Evolutionary conservation across 2,113 vertebrate species (phyloP).

Genomic region (Eupsittula cactorum): DNA sequence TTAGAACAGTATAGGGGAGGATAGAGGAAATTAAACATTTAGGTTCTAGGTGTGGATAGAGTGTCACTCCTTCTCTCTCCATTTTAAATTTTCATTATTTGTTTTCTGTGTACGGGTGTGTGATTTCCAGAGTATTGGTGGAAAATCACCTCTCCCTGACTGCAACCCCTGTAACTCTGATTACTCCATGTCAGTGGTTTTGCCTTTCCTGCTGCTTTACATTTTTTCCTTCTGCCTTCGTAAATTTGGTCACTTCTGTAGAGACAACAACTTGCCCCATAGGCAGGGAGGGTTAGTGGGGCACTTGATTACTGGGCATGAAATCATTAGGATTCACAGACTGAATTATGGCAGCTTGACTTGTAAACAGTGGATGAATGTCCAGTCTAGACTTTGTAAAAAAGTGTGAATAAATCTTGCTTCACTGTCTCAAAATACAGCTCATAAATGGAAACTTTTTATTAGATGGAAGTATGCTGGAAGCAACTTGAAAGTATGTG

Average conservation of each 20-base stretch:
- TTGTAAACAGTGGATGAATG: not conserved
- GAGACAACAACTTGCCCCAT: not conserved
- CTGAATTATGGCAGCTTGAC: not conserved
- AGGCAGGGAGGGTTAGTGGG: not conserved
- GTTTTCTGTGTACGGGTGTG: not conserved
- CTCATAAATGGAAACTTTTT: not conserved
- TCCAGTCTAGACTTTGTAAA: not conserved
- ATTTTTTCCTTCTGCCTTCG: not conserved
- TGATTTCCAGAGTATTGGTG: not conserved
- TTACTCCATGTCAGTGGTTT: not conserved
- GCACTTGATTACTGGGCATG: not conserved
- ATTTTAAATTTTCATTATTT: not conserved
- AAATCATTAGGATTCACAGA: not conserved
- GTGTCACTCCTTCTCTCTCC: not conserved
- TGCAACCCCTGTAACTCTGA: not conserved
- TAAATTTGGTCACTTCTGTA: not conserved
- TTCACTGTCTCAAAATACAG: not conserved
- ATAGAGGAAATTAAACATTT: constrained; percentile 38
- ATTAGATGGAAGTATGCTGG: not conserved
- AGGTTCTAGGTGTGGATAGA: not conserved
- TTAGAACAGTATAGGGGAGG: not conserved
- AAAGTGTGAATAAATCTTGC: not conserved
- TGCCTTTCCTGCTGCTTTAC: not conserved
- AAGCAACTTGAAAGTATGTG: not conserved
- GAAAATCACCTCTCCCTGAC: not conserved